These are phyloP conservation scores for Protomyctophum bolini DNA, from an alignment of 2,113 vertebrate species.

Conservation along the genomic window DNA sequence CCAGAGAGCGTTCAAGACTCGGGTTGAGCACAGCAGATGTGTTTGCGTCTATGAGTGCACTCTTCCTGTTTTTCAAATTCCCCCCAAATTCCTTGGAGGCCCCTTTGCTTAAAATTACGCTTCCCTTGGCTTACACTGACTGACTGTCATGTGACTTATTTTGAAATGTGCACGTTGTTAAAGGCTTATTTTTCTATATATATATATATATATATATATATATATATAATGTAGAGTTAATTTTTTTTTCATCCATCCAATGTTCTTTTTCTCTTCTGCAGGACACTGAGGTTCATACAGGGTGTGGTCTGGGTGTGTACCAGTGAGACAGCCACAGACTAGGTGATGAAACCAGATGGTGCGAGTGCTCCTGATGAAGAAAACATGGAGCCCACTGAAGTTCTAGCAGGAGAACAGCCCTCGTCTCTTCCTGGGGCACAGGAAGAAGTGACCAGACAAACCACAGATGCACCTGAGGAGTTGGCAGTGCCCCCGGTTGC, in stretches of 20 bases:
- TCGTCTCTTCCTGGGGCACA: conserved; percentile 17
- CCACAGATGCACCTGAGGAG: conserved; percentile 34
- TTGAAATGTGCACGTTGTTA: too few species aligned
- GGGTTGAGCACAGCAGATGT: conserved; percentile 8
- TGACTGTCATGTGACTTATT: conserved; percentile 12
- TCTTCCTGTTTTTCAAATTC: conserved; percentile 52
- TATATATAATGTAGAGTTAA: background rate
- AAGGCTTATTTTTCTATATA: too few species aligned
- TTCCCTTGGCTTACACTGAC: conserved; percentile 33
- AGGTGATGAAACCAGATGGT: conserved; percentile 81
- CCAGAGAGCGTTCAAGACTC: background rate
- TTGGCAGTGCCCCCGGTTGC: conserved; percentile 3
- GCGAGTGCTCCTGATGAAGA: conserved; percentile 62
- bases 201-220: too few species aligned
- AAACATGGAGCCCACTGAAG: conserved; percentile 68
- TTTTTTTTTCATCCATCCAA: background rate
- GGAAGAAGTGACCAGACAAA: conserved; percentile 42
- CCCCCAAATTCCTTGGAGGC: conserved; percentile 45
- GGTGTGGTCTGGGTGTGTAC: conserved; percentile 6
- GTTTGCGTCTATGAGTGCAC: conserved; percentile 20
- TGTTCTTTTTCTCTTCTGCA: conserved; percentile 15
- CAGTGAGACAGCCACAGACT: conserved; percentile 7
- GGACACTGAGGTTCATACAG: conserved; percentile 13
- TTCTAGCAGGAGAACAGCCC: conserved; percentile 42
- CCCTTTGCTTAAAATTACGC: conserved; percentile 34